Base-by-base conservation (phyloP, 2,888 invertebrate species). In the Malacosoma neustria region DNA sequence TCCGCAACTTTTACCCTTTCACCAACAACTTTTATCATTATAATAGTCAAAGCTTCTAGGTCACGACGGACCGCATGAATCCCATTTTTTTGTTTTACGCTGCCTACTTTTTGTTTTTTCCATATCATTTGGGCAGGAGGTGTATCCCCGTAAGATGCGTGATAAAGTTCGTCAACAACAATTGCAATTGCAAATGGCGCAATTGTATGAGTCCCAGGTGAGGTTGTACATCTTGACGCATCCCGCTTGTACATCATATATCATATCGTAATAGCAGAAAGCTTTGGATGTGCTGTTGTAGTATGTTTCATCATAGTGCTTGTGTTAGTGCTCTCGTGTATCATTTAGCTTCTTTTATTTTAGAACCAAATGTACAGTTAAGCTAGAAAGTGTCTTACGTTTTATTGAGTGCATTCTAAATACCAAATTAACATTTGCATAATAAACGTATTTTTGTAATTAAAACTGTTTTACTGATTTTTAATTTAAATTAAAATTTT, bases 141-240 rank as follows among this genome's bases (percentile, higher is more conserved):
- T 89, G 87, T 91, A 91, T 88, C 92, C 92, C 72, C 91, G 91
- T 89, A 92, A 92, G 91, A 92, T 91, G 91, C 91, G 91, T 81
- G 92, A 92, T 88, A 87, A 91, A 87, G 91, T 92, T 72, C 89
- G 90, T 76, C 89, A 90, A 85, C 89, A 88, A 77, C 86, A 87
- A 86, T 87, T 88, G 71, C 84, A 87, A 85, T 87, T 87, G 65
- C 87, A 87, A 85, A 86, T 85, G 82, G 85, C 84, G 74, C 86
- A 84, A 72, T 81, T 85, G 72, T 82, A 84, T 79, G 81, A 81
- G 74, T 72, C 86, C 55, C 87, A 86, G 87, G 84, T 86, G 81
- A 85, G 84, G 76, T 73, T 46, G 36, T 29, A 66, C 57, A 58
- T 69, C 64, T 71, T 72, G 72, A 71, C 71, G 77, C 76, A 76